Percentiles rank a stretch among this genome's conserved stretches.
Evolutionary conservation across 2,797 vertebrate species (phyloP).

Genomic region (Neosilurus hyrtlii): DNA sequence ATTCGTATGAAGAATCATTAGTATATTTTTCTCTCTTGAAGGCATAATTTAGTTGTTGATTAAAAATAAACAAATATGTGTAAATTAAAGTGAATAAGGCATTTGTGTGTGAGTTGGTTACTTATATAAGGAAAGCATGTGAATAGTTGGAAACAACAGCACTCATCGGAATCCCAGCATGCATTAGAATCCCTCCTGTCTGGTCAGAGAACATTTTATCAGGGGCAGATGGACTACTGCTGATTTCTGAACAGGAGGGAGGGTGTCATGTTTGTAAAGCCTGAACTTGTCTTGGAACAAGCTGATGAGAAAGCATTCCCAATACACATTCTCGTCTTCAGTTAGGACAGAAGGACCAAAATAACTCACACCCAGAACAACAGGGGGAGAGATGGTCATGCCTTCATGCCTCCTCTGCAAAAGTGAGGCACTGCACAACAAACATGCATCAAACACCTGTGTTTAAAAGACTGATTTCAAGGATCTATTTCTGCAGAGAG

Average conservation of each 20-base stretch:
- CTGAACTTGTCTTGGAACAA: constrained; percentile 10
- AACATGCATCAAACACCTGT: constrained; percentile 23
- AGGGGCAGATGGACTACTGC: constrained; percentile 26
- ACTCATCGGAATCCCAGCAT: neutral
- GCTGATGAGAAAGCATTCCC: neutral
- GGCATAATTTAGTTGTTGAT: constrained; percentile 1
- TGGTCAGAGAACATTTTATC: constrained; percentile 9
- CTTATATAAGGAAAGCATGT: constrained; percentile 23
- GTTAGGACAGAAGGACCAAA: neutral
- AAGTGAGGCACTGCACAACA: constrained; percentile 1
- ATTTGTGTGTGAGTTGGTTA: constrained; percentile 13
- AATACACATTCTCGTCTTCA: neutral
- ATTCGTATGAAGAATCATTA: neutral
- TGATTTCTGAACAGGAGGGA: constrained; percentile 20
- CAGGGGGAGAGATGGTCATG: neutral
- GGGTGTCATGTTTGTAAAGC: neutral
- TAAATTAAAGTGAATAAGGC: constrained; percentile 33
- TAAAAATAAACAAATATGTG: neutral
- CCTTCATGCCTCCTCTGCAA: constrained; percentile 17
- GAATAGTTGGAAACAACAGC: neutral
- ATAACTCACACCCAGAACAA: neutral
- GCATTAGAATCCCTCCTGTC: neutral
- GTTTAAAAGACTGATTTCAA: constrained; percentile 13
- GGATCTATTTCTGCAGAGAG: neutral
- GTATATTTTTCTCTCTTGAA: neutral